Evolutionary conservation across 2,113 vertebrate species (phyloP), one percentile per base, ranked within the genome.

Genomic region (Phylloscopus trochilus): DNA sequence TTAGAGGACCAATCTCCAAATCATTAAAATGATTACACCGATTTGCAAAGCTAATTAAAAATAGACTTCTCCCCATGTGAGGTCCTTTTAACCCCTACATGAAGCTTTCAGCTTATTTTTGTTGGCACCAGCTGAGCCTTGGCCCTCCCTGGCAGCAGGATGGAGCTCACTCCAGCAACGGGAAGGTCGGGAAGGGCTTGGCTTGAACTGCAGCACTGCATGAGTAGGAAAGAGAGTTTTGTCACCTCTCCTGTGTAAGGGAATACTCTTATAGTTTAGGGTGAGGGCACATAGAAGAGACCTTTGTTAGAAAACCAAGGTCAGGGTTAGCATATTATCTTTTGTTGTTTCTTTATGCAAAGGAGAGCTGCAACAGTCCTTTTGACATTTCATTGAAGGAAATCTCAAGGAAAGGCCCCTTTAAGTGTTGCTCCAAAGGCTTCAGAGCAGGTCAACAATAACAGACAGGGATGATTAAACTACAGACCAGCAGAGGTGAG

Each of bases 391-490:
- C 68, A 39, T 43, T 53, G 47, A 59, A 69, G 33, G 22, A 62
- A 53, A 58, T 66, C 84, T 53, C 64, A 72, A 46, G 77, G 51
- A 76, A 93, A 84, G 26, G 39, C 55, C 35, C 18, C 39, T 64
- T 41, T 21, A 37, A 64, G 26, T 46, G 13, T 46, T 87, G 28
- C 58, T 93, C 63, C 81, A 79, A 95, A 75, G 47, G 37, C 47
- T 91, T 92, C 64, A 44, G 93, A 87, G 77, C 41, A 78, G 18
- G n/a, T 67, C 75, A 92, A 30, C 67, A 85, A 63, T 85, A 96
- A 79, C 37, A 82, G 89, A 44, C 41, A 92, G 59, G 28, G 24
- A 79, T 64, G 39, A 81, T 85, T 84, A 68, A 93, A 74, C 46
- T 59, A n/a, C 56, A 94, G 89, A 87, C 55, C 33, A 47, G 70